Base-by-base conservation (phyloP, 2,113 vertebrate species). In the Junco hyemalis region DNA sequence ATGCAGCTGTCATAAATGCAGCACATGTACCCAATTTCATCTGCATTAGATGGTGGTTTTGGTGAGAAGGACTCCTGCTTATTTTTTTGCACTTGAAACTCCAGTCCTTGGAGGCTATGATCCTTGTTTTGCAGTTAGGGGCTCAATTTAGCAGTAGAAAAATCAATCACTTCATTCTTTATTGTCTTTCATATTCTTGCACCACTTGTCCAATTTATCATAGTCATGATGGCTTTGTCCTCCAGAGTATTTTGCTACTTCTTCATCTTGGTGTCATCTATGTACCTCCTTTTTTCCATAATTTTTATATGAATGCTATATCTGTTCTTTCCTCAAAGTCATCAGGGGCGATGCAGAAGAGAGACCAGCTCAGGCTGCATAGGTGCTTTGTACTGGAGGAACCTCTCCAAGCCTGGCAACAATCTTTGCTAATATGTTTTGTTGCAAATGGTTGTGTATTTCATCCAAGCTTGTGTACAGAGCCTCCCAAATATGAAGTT, bases 141-240 rank as follows among this genome's bases (percentile, higher is more conserved):
- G 13, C 69, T 71, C 77, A 68, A 86, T 59, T 54, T 36, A 68
- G 33, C 38, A 63, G 38, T 5, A 40, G 31, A 51, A 51, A 51
- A 87, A 94, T 95, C 87, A 92, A 96, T 95, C 87, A 91, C n/a
- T 91, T 60, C 14, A 11, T 33, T 84, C 71, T 93, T 81, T 54
- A 25, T 8, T 81, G 50, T 77, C 69, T 91, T 94, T 84, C 72
- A 54, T 89, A 44, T 61, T 88, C 76, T 86, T 74, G 26, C 24
- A 56, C 29, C 3, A 6, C 21, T 94, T 81, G 29, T 87, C 24
- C 47, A 84, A 95, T 95, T 89, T 64, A 74, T 94, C 84, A 91
- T 25, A 74, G 33, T 68, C 38, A 24, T 9, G 2, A 14, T 36
- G 51, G 44, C 69, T 77, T 93, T 84, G 78, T 81, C 73, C 93